Base-by-base conservation (phyloP, 2,797 vertebrate species). In the Coendou prehensilis region DNA sequence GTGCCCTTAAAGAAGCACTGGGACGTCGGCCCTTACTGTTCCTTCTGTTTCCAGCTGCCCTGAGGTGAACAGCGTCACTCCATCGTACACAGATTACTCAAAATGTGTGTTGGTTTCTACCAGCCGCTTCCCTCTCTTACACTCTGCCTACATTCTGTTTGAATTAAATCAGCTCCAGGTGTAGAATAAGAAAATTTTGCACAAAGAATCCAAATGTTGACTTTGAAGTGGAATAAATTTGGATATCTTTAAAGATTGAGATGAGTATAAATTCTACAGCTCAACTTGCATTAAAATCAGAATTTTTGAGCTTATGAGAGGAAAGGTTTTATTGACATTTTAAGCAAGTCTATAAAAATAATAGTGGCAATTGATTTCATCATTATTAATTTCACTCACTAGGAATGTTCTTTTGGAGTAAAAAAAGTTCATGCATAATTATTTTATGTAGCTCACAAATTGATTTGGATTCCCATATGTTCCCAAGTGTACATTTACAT, bases 271-370 rank as follows among this genome's bases (percentile, higher is more conserved):
- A 81, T 91, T 78, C 94, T 92, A n/a, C 3, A 82, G 9, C 7
- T 78, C 26, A 83, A 89, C 15, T 54, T 93, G 28, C 23, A 30
- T 75, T 95, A 78, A 87, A 93, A 79, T 81, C 22, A 89, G 26
- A 80, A 89, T 73, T 94, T 96, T 92, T 67, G 41, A 79, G 30
- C 52, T 87, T 6, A 45, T 10, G 15, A 75, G 9, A 83, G 20
- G 33, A 71, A 50, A 54, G 63, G 52, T 0, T 87, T 93, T 89
- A 78, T 22, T 91, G 61, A 6, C 23, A 94, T 2, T 89, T 93
- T 96, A 91, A 95, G 6, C 10, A 81, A 82, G 17, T 93, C 47
- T 75, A 28, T 78, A 45, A 96, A 95, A 89, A 6, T 75, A 89
- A 87, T 33, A 13, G 6, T 75, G 69, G 10, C 80, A 93, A 80